phyloP scores from a whole-genome alignment of 2,113 vertebrate genomes.

The Lophura nycthemera region DNA sequence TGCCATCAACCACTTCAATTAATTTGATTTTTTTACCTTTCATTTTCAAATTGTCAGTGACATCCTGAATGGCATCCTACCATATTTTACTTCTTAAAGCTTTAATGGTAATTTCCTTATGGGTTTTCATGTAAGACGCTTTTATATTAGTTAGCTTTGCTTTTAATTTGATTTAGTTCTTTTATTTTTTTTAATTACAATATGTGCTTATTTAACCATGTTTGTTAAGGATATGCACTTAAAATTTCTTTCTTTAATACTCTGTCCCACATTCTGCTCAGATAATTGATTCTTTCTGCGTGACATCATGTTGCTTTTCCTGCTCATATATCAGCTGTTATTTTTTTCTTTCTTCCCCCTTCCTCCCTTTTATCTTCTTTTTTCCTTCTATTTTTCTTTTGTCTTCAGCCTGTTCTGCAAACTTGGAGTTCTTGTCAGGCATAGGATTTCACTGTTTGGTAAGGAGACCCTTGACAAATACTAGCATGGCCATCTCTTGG shows the following conservation, averaged over 20 bases:
- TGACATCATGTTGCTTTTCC: constrained; percentile 81
- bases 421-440: constrained; percentile 99
- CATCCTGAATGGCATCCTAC: constrained; percentile 22
- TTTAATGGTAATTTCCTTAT: constrained; percentile 47
- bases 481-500: constrained; percentile 76
- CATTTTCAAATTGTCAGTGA: background rate
- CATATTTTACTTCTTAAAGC: constrained; percentile 30
- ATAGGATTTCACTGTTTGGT: constrained; percentile 99
- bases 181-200: constrained; percentile 73
- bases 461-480: constrained; percentile 85
- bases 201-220: constrained; percentile 83
- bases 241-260: constrained; percentile 77
- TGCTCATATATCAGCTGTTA: constrained; percentile 84
- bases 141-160: constrained; percentile 82
- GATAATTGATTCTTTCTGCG: constrained; percentile 79
- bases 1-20: constrained; percentile 20
- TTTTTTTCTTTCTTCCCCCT: constrained; percentile 69
- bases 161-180: constrained; percentile 62
- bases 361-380: constrained; percentile 43
- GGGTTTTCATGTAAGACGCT: constrained; percentile 66
- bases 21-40: constrained; percentile 11
- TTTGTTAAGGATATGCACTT: constrained; percentile 78
- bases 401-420: constrained; percentile 98
- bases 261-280: constrained; percentile 76
- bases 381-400: constrained; percentile 76